phyloP scores from a whole-genome alignment of 2,113 vertebrate species.

The Perognathus longimembris region DNA sequence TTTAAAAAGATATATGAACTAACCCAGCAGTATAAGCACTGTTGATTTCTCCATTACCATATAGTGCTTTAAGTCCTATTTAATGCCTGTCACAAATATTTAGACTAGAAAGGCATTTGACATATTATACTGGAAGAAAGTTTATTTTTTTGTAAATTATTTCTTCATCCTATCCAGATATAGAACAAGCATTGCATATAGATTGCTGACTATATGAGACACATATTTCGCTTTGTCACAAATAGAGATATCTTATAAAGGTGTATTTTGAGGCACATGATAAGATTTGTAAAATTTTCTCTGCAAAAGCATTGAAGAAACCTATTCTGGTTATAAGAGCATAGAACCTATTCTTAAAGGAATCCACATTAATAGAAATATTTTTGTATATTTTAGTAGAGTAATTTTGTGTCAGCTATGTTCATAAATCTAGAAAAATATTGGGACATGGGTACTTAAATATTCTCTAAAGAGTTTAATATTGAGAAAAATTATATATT shows the following conservation, averaged over 20 bases:
- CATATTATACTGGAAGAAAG: conserved; percentile 1
- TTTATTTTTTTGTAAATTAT: neutral
- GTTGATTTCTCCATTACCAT: too few relatives aligned
- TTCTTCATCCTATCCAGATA: neutral
- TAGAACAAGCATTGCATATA: neutral
- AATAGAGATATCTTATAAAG: too few relatives aligned
- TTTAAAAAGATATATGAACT: too few relatives aligned
- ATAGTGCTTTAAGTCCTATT: neutral
- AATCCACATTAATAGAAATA: neutral
- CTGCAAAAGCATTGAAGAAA: too few relatives aligned
- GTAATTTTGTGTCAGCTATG: neutral
- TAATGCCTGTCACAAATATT: neutral
- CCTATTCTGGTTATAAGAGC: neutral
- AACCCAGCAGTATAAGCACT: too few relatives aligned
- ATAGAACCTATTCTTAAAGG: neutral
- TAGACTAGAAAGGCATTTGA: neutral
- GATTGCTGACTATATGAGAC: neutral
- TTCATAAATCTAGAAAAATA: neutral
- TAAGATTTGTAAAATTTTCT: too few relatives aligned
- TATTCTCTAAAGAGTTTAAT: neutral
- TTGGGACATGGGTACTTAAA: neutral
- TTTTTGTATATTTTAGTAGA: neutral
- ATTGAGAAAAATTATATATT: neutral
- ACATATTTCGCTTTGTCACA: too few relatives aligned
- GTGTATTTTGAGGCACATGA: too few relatives aligned